Evolutionary conservation across 2,888 invertebrate species (phyloP).

Genomic region (Tetropium fuscum): DNA sequence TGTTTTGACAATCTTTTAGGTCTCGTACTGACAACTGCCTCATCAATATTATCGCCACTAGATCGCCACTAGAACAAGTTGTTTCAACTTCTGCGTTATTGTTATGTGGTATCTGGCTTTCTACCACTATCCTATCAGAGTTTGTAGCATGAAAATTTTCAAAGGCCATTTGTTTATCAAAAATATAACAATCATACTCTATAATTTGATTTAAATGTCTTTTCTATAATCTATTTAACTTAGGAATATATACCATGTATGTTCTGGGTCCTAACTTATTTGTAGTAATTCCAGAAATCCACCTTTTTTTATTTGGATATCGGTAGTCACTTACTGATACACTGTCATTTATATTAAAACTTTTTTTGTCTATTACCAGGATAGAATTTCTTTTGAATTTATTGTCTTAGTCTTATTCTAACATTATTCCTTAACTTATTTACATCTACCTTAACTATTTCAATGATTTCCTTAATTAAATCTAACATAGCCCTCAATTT

Average conservation of each 20-base stretch:
- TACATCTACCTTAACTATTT: background rate
- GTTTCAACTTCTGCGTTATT: too few species aligned
- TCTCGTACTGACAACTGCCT: too few species aligned
- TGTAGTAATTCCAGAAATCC: background rate
- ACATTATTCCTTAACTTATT: background rate
- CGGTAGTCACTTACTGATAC: background rate
- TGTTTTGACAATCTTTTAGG: too few species aligned
- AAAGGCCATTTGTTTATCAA: too few species aligned
- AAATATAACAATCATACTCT: background rate
- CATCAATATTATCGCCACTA: too few species aligned
- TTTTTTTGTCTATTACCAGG: background rate
- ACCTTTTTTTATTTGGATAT: background rate
- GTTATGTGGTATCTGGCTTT: too few species aligned
- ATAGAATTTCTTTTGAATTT: background rate
- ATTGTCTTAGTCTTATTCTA: background rate
- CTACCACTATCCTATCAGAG: too few species aligned
- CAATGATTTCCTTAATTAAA: background rate
- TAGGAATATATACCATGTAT: background rate
- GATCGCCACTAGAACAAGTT: too few species aligned
- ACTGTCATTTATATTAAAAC: background rate
- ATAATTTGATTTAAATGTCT: background rate
- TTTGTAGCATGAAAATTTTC: too few species aligned
- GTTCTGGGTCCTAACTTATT: background rate
- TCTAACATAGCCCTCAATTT: constrained; percentile 15
- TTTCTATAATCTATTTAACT: background rate